Conservation (phyloP, 1,140 invertebrate genomes). For the Kradibia gibbosae region DNA sequence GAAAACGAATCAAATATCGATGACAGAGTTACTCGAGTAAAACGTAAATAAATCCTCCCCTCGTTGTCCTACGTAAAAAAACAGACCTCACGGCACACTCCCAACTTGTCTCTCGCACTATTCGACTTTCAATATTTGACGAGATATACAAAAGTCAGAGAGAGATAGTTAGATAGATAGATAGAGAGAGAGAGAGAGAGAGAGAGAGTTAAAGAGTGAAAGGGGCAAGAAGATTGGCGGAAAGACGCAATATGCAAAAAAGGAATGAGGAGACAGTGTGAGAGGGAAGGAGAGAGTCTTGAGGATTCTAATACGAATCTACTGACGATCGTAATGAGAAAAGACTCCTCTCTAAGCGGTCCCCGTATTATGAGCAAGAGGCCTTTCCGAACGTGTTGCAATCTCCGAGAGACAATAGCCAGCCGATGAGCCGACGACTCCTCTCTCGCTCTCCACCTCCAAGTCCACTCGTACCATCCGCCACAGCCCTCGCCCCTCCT, state of each 20-base stretch:
- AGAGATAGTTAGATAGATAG: too few relatives aligned
- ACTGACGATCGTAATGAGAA: conserved; percentile 48
- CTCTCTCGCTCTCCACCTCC: conserved; percentile 31
- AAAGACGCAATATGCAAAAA: conserved; percentile 15
- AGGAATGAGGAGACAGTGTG: conserved; percentile 44
- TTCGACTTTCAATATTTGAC: conserved; percentile 42
- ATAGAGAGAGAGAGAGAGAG: too few relatives aligned
- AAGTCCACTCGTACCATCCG: neutral
- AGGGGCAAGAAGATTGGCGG: neutral
- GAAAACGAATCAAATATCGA: neutral
- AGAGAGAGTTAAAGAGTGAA: too few relatives aligned
- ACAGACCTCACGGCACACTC: neutral
- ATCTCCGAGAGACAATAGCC: conserved; percentile 69
- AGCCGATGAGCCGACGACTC: conserved; percentile 57
- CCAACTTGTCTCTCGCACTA: neutral
- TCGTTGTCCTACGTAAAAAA: neutral
- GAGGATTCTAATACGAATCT: conserved; percentile 44
- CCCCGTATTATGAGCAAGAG: conserved; percentile 65
- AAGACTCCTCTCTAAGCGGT: conserved; percentile 50
- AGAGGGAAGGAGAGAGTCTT: conserved; percentile 45
- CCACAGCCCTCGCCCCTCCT: neutral
- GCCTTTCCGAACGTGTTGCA: conserved; percentile 66
- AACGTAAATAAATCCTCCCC: neutral
- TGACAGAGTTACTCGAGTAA: neutral
- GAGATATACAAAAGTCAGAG: too few relatives aligned